Conservation (phyloP, 2,797 vertebrate species). For the Buphagus erythrorhynchus region DNA sequence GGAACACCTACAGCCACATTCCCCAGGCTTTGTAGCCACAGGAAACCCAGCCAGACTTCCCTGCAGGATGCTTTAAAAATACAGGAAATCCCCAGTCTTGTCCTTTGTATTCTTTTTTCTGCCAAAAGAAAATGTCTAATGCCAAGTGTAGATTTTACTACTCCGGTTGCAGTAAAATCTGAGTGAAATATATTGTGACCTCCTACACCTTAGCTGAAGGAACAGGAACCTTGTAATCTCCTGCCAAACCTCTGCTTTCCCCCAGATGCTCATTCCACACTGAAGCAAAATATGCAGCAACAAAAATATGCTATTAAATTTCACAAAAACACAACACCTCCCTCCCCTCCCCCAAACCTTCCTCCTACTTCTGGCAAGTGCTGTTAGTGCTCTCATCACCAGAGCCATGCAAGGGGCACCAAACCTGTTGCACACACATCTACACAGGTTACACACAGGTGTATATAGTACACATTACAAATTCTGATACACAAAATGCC, state of each 20-base stretch:
- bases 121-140: background rate
- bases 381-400: background rate
- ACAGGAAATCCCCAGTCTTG: background rate
- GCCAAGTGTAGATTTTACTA: background rate
- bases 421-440: background rate
- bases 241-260: background rate
- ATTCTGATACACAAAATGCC: background rate
- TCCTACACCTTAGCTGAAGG: background rate
- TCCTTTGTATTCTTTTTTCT: background rate
- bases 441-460: background rate
- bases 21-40: background rate
- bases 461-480: fast-evolving
- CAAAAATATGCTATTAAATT: background rate
- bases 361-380: background rate
- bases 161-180: background rate
- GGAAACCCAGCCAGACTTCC: background rate
- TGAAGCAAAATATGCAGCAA: background rate
- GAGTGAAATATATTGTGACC: background rate
- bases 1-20: background rate
- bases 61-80: background rate
- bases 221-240: background rate
- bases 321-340: background rate
- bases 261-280: background rate
- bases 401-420: background rate
- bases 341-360: background rate